Evolutionary conservation across 2,888 invertebrate genomes (phyloP).

Genomic region (Drosophila villosipedis): DNA sequence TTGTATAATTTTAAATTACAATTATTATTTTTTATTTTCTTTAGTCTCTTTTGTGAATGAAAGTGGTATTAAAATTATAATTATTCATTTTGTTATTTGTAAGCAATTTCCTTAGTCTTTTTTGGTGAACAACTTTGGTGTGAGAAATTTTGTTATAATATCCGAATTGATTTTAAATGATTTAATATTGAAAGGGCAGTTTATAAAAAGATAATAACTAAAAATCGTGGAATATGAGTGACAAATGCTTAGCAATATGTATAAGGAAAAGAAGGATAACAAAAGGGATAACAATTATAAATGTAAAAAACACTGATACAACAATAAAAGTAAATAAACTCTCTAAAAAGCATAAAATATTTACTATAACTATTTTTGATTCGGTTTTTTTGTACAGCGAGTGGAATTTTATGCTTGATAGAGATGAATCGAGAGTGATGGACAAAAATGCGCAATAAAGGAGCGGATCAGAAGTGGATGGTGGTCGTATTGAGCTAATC

Average conservation of each 20-base stretch:
- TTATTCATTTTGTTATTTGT: background rate
- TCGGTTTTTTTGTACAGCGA: background rate
- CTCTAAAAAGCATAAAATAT: background rate
- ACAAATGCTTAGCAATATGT: background rate
- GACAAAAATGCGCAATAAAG: conserved; percentile 32
- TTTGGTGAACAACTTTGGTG: background rate
- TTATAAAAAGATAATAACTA: background rate
- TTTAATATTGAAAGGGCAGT: background rate
- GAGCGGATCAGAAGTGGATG: conserved; percentile 4
- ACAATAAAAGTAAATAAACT: background rate
- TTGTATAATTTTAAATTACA: background rate
- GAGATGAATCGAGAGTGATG: background rate
- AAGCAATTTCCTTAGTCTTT: background rate
- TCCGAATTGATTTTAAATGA: background rate
- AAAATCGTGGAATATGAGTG: background rate
- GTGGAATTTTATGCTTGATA: conserved; percentile 11
- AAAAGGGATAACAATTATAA: background rate
- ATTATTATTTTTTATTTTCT: background rate
- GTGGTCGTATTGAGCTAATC: background rate
- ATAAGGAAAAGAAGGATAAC: background rate
- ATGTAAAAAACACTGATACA: background rate
- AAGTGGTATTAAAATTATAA: background rate
- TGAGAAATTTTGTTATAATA: background rate
- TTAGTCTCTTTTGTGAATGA: background rate
- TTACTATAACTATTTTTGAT: background rate